A percentile compares a stretch with the other conserved stretches of the same genome.
These are phyloP conservation scores for Actinopyga echinites DNA, from an alignment of 53 echinoderm and acorn worm genomes.

Conservation along the genomic window DNA sequence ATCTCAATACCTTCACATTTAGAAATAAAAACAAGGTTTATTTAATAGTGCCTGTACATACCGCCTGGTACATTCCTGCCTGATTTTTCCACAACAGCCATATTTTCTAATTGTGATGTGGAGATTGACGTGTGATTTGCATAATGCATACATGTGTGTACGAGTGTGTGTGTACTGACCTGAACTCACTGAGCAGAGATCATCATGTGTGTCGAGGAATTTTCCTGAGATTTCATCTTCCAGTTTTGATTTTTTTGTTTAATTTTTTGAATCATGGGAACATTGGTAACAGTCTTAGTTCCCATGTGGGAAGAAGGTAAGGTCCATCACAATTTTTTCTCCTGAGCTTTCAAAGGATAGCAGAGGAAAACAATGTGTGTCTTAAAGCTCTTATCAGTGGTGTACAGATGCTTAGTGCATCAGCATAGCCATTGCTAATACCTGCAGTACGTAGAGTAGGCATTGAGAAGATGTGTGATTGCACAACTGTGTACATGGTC, in stretches of 20 bases:
- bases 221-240: background rate
- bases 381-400: no score
- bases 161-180: slow-evolving; percentile 7
- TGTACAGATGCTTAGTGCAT: no score
- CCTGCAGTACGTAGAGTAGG: no score
- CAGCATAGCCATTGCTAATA: no score
- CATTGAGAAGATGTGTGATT: no score
- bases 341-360: no score
- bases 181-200: background rate
- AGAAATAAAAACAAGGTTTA: no score
- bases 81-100: slow-evolving; percentile 28
- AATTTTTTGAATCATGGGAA: slow-evolving; percentile 27
- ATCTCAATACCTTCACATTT: no score
- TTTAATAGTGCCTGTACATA: no score
- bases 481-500: no score
- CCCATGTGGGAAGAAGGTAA: slow-evolving; percentile 42
- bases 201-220: slow-evolving; percentile 18
- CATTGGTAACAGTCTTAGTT: slow-evolving; percentile 34
- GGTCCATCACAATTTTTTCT: background rate
- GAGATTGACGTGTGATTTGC: slow-evolving; percentile 32
- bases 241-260: slow-evolving; percentile 5
- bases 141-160: slow-evolving; percentile 38
- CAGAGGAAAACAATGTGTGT: no score
- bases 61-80: slow-evolving; percentile 8
- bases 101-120: slow-evolving; percentile 35